Conservation (phyloP, 2,113 vertebrate species). For the Eulemur macaco region DNA sequence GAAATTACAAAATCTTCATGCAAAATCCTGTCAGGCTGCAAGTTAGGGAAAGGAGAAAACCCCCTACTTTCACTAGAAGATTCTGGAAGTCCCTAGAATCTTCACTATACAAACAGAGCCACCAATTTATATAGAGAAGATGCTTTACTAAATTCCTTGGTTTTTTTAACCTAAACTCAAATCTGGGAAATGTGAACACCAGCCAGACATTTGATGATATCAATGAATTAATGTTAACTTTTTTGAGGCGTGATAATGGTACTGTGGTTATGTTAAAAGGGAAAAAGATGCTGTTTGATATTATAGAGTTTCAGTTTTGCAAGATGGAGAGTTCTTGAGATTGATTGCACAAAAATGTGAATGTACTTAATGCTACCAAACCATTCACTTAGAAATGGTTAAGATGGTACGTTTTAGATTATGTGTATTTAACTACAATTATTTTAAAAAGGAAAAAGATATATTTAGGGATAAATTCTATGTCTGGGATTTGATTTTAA, state of each 20-base stretch:
- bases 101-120: neutral
- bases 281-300: neutral
- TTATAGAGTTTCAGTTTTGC: neutral
- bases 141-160: neutral
- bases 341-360: neutral
- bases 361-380: neutral
- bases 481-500: neutral
- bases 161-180: neutral
- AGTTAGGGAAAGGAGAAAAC: neutral
- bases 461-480: neutral
- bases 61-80: neutral
- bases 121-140: neutral
- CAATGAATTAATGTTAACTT: neutral
- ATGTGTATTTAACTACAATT: neutral
- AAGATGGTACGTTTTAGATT: neutral
- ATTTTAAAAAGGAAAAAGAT: neutral
- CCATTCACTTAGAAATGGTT: neutral
- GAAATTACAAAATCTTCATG: neutral
- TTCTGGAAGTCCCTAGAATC: neutral
- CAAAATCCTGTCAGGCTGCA: neutral
- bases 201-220: neutral
- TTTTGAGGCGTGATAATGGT: neutral
- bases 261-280: neutral
- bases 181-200: neutral
- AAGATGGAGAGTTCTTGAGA: neutral